A percentile compares a stretch with the other conserved stretches of the same genome.
Conservation (phyloP, 2,888 invertebrate species). For the Schizaphis graminum region DNA sequence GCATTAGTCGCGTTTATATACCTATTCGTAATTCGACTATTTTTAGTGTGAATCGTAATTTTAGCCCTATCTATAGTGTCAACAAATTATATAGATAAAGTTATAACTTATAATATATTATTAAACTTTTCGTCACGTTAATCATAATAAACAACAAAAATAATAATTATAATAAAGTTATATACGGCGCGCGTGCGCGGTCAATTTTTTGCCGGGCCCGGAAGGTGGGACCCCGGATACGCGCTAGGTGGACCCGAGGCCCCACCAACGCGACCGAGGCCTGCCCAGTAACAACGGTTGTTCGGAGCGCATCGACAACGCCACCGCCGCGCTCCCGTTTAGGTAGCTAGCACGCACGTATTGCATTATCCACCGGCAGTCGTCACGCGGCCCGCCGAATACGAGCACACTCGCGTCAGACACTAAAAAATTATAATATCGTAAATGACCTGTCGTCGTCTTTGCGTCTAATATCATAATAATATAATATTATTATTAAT, state of each 20-base stretch:
- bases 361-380: slow-evolving; percentile 53
- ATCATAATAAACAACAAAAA: neutral
- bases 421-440: neutral
- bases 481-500: neutral
- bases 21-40: neutral
- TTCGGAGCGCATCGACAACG: slow-evolving; percentile 32
- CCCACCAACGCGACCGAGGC: slow-evolving; percentile 61
- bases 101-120: neutral
- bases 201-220: slow-evolving; percentile 35
- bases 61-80: neutral
- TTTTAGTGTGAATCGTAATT: neutral
- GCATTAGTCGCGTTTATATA: neutral
- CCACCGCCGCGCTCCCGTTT: slow-evolving; percentile 57
- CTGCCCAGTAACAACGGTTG: slow-evolving; percentile 58
- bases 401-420: slow-evolving; percentile 39
- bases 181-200: slow-evolving; percentile 32
- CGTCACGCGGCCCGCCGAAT: slow-evolving; percentile 65
- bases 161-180: neutral
- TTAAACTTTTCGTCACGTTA: neutral
- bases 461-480: neutral
- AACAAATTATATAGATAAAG: neutral
- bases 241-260: slow-evolving; percentile 64
- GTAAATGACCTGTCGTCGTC: neutral
- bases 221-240: slow-evolving; percentile 64
- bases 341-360: slow-evolving; percentile 53